Evolutionary conservation across 2,888 invertebrate species (phyloP).

Genomic region (Eupithecia insigniata): DNA sequence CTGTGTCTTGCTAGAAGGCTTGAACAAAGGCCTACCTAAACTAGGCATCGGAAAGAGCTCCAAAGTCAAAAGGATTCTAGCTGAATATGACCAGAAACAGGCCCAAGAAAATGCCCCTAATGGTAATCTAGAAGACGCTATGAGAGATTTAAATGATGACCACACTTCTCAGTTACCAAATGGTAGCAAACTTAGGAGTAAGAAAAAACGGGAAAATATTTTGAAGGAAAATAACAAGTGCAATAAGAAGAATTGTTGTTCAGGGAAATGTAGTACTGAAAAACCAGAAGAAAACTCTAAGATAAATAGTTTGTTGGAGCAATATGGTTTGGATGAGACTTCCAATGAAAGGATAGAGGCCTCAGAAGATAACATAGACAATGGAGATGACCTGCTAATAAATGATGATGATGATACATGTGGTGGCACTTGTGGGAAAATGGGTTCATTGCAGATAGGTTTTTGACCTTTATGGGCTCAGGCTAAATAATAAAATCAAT

Average conservation of each 20-base stretch:
- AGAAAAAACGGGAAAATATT: conserved; percentile 42
- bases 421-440: conserved; percentile 65
- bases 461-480: conserved; percentile 52
- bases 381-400: conserved; percentile 52
- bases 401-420: conserved; percentile 66
- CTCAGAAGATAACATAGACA: conserved; percentile 35
- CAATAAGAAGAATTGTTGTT: conserved; percentile 53
- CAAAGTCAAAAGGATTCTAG: conserved; percentile 88
- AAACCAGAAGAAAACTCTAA: conserved; percentile 56
- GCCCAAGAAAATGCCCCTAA: conserved; percentile 51
- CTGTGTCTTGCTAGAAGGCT: conserved; percentile 96
- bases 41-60: conserved; percentile 95
- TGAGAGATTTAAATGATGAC: conserved; percentile 60
- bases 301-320: conserved; percentile 59
- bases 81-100: conserved; percentile 73
- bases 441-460: conserved; percentile 64
- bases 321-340: conserved; percentile 60
- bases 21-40: conserved; percentile 96
- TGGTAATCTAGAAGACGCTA: conserved; percentile 47
- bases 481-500: conserved; percentile 10
- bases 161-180: conserved; percentile 47
- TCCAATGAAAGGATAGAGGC: conserved; percentile 25
- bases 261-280: conserved; percentile 50
- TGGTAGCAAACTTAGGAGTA: conserved; percentile 45
- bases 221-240: conserved; percentile 32